Base-by-base conservation (phyloP, 2,113 vertebrate species). In the Anthoscopus minutus region DNA sequence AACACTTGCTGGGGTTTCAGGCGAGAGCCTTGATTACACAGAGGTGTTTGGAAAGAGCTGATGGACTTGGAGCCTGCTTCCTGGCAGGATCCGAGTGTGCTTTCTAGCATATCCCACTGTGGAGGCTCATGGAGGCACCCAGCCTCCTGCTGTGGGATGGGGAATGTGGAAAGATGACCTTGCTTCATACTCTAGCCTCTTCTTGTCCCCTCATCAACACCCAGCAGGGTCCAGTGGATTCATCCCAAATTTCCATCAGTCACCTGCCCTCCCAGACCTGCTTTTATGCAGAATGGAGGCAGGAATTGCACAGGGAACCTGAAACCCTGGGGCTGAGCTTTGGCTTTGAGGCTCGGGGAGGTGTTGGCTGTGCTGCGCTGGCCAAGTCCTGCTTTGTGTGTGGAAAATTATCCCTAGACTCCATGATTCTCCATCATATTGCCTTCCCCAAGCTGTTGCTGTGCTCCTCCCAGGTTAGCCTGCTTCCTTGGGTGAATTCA, bases 351-450 rank as follows among this genome's bases (percentile, higher is more conserved):
- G 61, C 69, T 65, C 1, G 0, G 51, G 67, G 24, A 33, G 70
- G 76, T 74, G 85, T 89, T 82, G 79, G 70, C 65, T 65, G 51
- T 0, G 0, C 44, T 21, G 50, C 64, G 73, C 70, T 42, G 78
- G 74, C 93, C 58, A 47, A 61, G 40, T 72, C 51, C 73, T 69
- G 48, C 64, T 17, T 48, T 13, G 44, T 35, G 92, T 48, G 69
- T n/a, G 51, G 60, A 79, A 81, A 87, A 74, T 30, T 22, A 33
- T 37, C 70, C 61, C 65, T 0, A 21, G 18, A 19, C 48, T 80
- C 47, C 0, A 0, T 22, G 65, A 16, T 67, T 60, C 79, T 72
- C 60, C 33, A 0, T 23, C 0, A 0, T 28, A 1, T 42, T 2
- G 2, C 78, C 44, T 60, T 87, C 53, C 53, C 37, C 18, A 3